phyloP scores from a whole-genome alignment of 1,140 invertebrate species.

The Odontomachus brunneus region DNA sequence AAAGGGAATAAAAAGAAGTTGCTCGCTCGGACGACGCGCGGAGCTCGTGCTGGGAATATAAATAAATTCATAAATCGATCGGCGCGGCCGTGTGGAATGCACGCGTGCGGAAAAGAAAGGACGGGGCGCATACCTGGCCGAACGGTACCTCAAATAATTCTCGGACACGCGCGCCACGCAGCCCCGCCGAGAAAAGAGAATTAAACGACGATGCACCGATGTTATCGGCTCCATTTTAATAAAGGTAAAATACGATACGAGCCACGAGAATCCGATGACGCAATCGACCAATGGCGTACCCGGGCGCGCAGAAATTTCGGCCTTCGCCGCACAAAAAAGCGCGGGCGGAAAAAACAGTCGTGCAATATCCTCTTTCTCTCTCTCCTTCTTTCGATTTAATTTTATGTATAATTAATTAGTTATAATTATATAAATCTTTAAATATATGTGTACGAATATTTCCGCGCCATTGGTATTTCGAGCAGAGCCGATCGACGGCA shows the following conservation, averaged over 20 bases:
- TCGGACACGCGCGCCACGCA: conserved; percentile 31
- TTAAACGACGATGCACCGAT: conserved; percentile 46
- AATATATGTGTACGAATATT: no score
- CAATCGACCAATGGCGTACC: not conserved
- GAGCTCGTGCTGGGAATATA: conserved; percentile 65
- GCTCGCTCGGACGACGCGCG: conserved; percentile 38
- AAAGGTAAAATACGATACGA: conserved; percentile 19
- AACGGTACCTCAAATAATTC: conserved; percentile 54
- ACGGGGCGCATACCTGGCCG: conserved; percentile 17
- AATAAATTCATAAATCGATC: conserved; percentile 76
- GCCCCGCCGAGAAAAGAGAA: conserved; percentile 33
- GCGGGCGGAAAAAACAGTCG: not conserved
- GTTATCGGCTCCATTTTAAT: conserved; percentile 46
- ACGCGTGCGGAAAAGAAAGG: conserved; percentile 47
- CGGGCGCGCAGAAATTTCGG: not conserved
- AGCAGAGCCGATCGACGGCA: not conserved
- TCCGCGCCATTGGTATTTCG: no score
- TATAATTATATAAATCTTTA: no score
- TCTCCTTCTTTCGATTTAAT: no score
- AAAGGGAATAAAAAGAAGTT: conserved; percentile 52
- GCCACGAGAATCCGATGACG: conserved; percentile 15
- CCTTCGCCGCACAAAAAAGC: no score
- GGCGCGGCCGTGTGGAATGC: conserved; percentile 60
- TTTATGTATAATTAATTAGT: no score
- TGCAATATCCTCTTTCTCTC: no score